Evolutionary conservation across 2,888 invertebrate species (phyloP).

Genomic region (Digitonthophagus gazella): DNA sequence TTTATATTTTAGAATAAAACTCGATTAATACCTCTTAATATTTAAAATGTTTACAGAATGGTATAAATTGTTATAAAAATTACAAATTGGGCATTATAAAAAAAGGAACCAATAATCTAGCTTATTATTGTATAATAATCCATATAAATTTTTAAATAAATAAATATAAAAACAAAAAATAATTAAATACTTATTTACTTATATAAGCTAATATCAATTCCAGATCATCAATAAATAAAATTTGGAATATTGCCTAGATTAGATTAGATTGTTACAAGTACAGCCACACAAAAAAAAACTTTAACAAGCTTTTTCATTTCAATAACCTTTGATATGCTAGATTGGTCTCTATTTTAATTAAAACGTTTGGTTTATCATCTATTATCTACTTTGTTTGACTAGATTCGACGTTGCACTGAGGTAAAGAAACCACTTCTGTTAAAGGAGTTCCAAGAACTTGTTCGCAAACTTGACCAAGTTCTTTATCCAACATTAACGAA

Average conservation of each 20-base stretch:
- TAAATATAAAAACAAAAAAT: no score
- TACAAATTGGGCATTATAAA: background rate
- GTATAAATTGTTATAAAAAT: background rate
- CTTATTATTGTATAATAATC: no score
- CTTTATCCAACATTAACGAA: constrained; percentile 71
- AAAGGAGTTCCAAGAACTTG: constrained; percentile 62
- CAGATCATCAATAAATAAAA: background rate
- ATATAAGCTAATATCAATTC: background rate
- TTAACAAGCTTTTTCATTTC: background rate
- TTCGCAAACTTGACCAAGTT: constrained; percentile 67
- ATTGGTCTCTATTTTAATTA: background rate
- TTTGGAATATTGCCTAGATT: background rate
- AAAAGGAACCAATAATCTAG: no score
- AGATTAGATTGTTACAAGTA: background rate
- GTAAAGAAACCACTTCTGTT: constrained; percentile 52
- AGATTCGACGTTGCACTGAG: constrained; percentile 29
- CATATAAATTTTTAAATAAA: no score
- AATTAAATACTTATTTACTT: no score
- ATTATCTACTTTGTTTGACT: constrained; percentile 21
- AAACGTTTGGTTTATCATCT: background rate
- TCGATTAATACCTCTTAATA: no score
- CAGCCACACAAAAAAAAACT: background rate
- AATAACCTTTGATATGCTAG: background rate
- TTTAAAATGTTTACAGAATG: no score
- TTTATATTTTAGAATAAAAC: no score